Evolutionary conservation across 2,888 invertebrate genomes (phyloP).

Genomic region (Eupithecia tripunctaria): DNA sequence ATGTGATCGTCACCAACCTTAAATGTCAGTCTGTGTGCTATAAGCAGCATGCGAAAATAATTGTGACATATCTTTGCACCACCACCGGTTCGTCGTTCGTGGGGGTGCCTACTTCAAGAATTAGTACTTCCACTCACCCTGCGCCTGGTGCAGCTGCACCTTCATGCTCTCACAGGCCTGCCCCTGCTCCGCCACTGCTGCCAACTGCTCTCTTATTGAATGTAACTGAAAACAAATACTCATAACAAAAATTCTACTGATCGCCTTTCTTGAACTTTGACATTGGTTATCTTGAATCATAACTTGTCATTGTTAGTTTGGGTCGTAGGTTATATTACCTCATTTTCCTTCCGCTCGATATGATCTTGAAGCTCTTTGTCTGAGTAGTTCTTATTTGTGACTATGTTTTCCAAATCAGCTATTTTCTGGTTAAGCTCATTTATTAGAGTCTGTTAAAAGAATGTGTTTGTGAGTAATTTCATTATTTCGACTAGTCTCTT

Average conservation of each 20-base stretch:
- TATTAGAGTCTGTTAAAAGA: slow-evolving; percentile 41
- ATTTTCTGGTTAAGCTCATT: slow-evolving; percentile 50
- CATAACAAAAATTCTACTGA: not conserved
- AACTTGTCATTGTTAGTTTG: not conserved
- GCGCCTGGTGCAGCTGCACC: slow-evolving; percentile 52
- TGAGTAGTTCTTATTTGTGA: slow-evolving; percentile 48
- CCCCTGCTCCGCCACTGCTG: slow-evolving; percentile 44
- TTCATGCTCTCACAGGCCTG: slow-evolving; percentile 51
- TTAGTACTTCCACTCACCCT: slow-evolving; percentile 51
- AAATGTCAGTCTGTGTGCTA: not conserved
- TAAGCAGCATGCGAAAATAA: no score
- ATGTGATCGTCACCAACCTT: not conserved
- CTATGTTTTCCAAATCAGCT: slow-evolving; percentile 52
- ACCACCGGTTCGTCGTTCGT: not conserved
- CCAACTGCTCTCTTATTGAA: slow-evolving; percentile 51
- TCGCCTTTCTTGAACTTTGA: not conserved
- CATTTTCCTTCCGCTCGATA: slow-evolving; percentile 54
- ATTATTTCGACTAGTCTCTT: not conserved
- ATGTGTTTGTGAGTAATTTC: not conserved
- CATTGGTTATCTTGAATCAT: not conserved
- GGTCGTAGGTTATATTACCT: slow-evolving; percentile 52
- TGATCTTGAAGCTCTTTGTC: slow-evolving; percentile 49
- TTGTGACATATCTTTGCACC: not conserved
- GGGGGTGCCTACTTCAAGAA: no score
- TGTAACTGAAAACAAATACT: slow-evolving; percentile 50